Base-by-base conservation (phyloP, 2,888 invertebrate species). In the Xanthorhoe designata region DNA sequence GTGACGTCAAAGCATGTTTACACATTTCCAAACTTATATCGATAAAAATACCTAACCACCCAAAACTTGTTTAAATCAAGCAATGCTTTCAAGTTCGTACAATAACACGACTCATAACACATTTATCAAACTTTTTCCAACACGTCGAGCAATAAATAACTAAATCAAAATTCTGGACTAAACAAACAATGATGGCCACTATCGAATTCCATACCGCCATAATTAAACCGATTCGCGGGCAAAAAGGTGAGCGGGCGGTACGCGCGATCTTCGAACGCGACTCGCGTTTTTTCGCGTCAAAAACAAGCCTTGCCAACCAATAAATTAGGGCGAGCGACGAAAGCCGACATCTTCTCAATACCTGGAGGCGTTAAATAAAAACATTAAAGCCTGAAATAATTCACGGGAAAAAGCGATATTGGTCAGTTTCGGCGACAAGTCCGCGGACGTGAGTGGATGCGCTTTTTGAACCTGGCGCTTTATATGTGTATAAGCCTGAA, bases 361-460 rank as follows among this genome's bases (percentile, higher is more conserved):
- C 87, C 81, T 83, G 77, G 74, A 84, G 84, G 89, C 87, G 90
- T 88, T 91, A 91, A 92, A 92, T 92, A 92, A 93, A 93, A 92
- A 92, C 92, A 92, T 92, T 92, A 93, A 92, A 88, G 86, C 82
- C 85, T 86, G 86, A 87, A 92, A 92, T 92, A 91, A 92, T 91
- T 88, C 84, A 80, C 81, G 77, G 80, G 88, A 89, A 91, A 92
- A 91, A 88, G 85, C 80, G 82, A 89, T 89, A 87, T 87, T 82
- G 85, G 86, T 87, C 89, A 86, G 88, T 88, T 92, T 91, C 79
- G 84, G 82, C 81, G 86, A 85, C 86, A 83, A 82, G 32, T 80
- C 7, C 78, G 70, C 67, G 58, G 75, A 81, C 84, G 84, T 79
- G 84, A 81, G 79, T 77, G 76, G 79, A 81, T 78, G 79, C 80